Base-by-base conservation (phyloP, 2,888 invertebrate genomes). In the Neoaliturus tenellus region DNA sequence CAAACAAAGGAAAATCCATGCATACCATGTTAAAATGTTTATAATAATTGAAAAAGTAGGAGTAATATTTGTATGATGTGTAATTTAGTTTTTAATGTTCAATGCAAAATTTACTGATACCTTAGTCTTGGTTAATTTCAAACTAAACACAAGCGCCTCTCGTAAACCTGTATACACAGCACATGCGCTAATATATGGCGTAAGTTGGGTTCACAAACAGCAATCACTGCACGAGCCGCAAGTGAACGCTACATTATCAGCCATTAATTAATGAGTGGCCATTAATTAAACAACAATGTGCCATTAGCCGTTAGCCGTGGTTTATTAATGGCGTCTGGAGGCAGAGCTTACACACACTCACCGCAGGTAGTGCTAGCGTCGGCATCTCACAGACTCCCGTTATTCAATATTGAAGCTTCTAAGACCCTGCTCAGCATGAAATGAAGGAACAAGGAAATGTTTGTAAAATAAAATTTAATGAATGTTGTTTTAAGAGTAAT, bases 281-380 rank as follows among this genome's bases (percentile, higher is more conserved):
- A 83, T 83, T 83, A 83, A 83, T 83, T 83, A 83, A 80, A 83
- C 83, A 67, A 83, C 78, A 83, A 83, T 67, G 83, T 80, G 48
- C 69, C 78, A 80, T 83, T 83, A 83, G 69, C 83, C 80, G 41
- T 62, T 80, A 35, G 31, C 69, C 33, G 33, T 75, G 25, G 62
- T 78, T 83, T 75, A 83, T 83, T 83, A 78, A 83, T 83, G 75
- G 67, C 44, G 44, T 41, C 75, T 3, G 48, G 28, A 20, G 35
- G 71, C 8, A 2, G 23, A 71, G 35, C 20, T 71, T 71, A 39
- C 71, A 71, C 23, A 25, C 62, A n/a, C 12, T 1, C 62, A 31
- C 62, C 62, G 62, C 62, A 62, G 25, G 62, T 31, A 62, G 62
- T 31, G 62, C 62, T 62, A 31, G 62, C 62, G 62, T 62, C 62